Base-by-base conservation (phyloP, 2,888 invertebrate genomes). In the Atherix ibis region DNA sequence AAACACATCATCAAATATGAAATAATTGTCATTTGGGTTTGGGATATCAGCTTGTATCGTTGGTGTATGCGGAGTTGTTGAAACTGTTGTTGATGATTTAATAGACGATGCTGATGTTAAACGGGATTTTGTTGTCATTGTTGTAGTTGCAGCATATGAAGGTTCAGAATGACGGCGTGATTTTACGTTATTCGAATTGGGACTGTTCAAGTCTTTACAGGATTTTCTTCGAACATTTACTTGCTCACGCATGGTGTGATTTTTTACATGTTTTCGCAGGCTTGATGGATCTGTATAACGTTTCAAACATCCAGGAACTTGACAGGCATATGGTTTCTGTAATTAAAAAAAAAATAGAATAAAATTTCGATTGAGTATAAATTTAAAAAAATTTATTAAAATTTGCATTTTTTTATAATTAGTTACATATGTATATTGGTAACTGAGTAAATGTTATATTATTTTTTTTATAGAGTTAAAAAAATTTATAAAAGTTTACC, bases 211-310 rank as follows among this genome's bases (percentile, higher is more conserved):
- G 6, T 22, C 22, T 22, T 22, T 22, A 30, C 12, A 14, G n/a
- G 44, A 43, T 42, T 43, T 42, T 31, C 41, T 28, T 18, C 40
- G 32, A 24, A 44, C 44, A 45, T 38, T 44, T 42, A 37, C 29
- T 36, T 46, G 41, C 35, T 40, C 43, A 38, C 56, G 53, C 32
- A 53, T 40, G 15, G 63, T 54, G 48, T 87, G 85, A 45, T 83
- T 87, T 53, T 91, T 89, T 15, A 89, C 84, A 62, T 92, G 92
- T 52, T 92, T 92, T 22, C 92, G 68, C 2, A 92, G 68, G 32
- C 89, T 89, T 34, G 89, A 89, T 0, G 92, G 92, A 56, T 92
- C 92, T 0, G 92, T 92, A 64, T 92, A 92, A 24, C 88, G 75
- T 57, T 92, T 92, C 5, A 73, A 75, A 52, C 92, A 92, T 2